Evolutionary conservation across 2,113 vertebrate genomes (phyloP).

Genomic region (Rhinopithecus roxellana): DNA sequence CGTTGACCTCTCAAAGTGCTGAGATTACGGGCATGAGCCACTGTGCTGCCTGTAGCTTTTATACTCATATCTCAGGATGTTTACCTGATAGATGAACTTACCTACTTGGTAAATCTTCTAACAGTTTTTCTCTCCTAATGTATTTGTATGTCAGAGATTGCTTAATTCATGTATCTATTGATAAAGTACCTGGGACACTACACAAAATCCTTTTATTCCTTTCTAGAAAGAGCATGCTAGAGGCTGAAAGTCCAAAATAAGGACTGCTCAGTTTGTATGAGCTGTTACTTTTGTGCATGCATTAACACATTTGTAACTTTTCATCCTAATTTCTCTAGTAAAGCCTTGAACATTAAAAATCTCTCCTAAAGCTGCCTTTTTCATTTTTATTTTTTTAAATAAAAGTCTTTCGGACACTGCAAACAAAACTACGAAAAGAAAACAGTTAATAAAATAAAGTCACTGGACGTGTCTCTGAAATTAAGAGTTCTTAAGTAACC

Average conservation of each 20-base stretch:
- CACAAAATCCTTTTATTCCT: not conserved
- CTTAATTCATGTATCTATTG: not conserved
- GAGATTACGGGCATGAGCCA: too few relatives aligned
- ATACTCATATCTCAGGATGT: not conserved
- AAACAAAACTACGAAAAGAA: constrained; percentile 26
- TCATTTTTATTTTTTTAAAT: not conserved
- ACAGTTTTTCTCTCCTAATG: not conserved
- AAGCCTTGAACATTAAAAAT: not conserved
- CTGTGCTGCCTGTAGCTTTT: not conserved
- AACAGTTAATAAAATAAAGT: not conserved
- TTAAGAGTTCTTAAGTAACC: not conserved
- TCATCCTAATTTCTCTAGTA: not conserved
- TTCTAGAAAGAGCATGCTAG: not conserved
- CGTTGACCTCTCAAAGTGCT: too few relatives aligned
- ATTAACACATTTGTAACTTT: not conserved
- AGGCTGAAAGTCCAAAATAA: not conserved
- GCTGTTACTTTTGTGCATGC: not conserved
- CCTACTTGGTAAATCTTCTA: not conserved
- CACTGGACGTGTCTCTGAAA: not conserved
- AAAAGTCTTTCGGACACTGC: not conserved
- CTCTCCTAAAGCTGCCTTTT: not conserved
- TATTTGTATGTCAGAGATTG: not conserved
- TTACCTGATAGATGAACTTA: not conserved
- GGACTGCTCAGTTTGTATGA: not conserved
- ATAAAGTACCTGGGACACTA: not conserved